A percentile compares a stretch with the other conserved stretches of the same genome.
phyloP scores from a whole-genome alignment of 2,888 invertebrate genomes.

The Holacanthella duospinosa region DNA sequence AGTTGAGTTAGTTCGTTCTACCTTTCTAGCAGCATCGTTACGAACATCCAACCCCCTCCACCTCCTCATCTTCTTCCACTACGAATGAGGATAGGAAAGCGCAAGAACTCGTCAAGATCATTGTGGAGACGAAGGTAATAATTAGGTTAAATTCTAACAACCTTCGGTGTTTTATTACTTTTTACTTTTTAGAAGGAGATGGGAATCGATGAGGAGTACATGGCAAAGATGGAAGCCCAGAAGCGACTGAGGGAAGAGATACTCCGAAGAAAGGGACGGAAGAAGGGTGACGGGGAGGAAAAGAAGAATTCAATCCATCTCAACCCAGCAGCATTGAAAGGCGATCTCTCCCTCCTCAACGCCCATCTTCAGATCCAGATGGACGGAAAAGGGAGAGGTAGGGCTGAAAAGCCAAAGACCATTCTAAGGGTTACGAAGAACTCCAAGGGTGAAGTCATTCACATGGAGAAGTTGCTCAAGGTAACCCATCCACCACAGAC shows the following conservation, averaged over 20 bases:
- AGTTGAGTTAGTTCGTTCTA: too few relatives aligned
- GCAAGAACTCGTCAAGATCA: constrained; percentile 19
- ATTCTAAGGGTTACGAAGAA: constrained; percentile 36
- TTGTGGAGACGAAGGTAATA: constrained; percentile 27
- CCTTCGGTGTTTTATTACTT: neutral
- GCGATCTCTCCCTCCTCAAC: constrained; percentile 22
- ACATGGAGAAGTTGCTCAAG: constrained; percentile 5
- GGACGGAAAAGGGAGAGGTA: neutral
- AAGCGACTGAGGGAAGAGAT: constrained; percentile 44
- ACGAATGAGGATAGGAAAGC: constrained; percentile 7
- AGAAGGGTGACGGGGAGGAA: constrained; percentile 39
- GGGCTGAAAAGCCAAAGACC: constrained; percentile 21
- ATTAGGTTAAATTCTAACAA: neutral
- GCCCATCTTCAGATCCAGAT: constrained; percentile 20
- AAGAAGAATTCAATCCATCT: constrained; percentile 21
- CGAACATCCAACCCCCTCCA: neutral
- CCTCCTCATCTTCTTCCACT: neutral
- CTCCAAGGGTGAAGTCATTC: constrained; percentile 35
- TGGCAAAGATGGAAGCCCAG: constrained; percentile 45
- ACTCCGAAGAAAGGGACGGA: constrained; percentile 44
- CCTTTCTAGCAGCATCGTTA: neutral
- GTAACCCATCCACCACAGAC: neutral
- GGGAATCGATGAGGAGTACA: constrained; percentile 41
- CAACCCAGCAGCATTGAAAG: constrained; percentile 26
- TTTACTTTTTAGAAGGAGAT: constrained; percentile 20